phyloP scores from a whole-genome alignment of 2,113 vertebrate species.

The Sminthopsis crassicaudata region DNA sequence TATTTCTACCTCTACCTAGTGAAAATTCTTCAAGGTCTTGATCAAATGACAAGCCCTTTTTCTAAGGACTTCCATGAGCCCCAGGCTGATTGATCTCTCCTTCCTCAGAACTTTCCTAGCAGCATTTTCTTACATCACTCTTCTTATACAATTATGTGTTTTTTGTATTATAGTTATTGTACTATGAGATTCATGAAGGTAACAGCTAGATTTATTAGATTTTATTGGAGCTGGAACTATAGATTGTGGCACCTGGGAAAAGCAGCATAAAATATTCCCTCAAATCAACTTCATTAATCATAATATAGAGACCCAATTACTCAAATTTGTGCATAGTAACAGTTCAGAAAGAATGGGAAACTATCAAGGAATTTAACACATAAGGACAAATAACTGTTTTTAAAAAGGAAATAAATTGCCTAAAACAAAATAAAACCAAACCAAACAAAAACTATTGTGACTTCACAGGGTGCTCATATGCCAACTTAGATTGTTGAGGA shows the following conservation, averaged over 20 bases:
- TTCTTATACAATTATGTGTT: neutral
- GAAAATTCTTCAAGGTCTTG: neutral
- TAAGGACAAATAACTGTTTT: neutral
- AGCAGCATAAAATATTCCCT: neutral
- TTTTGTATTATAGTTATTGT: neutral
- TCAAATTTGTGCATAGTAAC: neutral
- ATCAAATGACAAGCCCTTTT: neutral
- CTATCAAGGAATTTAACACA: neutral
- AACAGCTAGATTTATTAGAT: neutral
- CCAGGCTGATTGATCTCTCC: neutral
- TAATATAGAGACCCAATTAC: neutral
- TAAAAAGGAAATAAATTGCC: neutral
- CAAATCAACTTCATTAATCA: neutral
- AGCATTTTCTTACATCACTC: neutral
- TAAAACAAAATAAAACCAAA: neutral
- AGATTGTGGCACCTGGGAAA: neutral
- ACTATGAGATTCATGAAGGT: neutral
- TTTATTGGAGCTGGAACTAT: neutral
- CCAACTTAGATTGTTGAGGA: neutral
- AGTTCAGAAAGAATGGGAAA: neutral
- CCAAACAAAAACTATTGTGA: neutral
- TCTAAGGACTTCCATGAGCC: neutral
- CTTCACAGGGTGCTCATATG: neutral
- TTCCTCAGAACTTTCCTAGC: neutral
- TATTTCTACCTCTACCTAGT: too few relatives aligned